Percentiles rank a stretch among this genome's conserved stretches.
phyloP scores from a whole-genome alignment of 1,140 invertebrate genomes.

The Lepidostoma basale region DNA sequence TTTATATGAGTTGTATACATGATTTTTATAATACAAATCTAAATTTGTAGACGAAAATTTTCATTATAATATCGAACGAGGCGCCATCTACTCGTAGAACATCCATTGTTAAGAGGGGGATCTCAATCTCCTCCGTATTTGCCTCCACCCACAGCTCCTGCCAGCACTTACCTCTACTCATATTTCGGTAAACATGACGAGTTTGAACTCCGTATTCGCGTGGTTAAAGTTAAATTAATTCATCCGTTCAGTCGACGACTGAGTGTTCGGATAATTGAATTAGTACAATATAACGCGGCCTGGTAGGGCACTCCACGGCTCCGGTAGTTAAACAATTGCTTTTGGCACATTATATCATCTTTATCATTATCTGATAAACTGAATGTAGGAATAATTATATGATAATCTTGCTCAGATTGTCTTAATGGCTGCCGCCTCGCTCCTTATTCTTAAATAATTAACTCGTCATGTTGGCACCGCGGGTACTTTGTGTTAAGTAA shows the following conservation, averaged over 20 bases:
- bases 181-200: not conserved
- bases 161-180: too few species aligned
- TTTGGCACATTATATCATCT: too few species aligned
- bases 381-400: not conserved
- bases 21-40: too few species aligned
- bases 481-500: too few species aligned
- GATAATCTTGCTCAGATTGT: not conserved
- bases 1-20: too few species aligned
- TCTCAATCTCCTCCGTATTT: not conserved
- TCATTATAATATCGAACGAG: not conserved
- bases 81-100: not conserved
- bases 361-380: not conserved
- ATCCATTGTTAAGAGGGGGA: not conserved
- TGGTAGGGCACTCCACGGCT: too few species aligned
- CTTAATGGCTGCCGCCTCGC: not conserved
- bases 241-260: not conserved
- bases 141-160: too few species aligned
- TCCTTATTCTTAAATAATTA: not conserved
- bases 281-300: not conserved
- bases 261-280: slow-evolving; percentile 5
- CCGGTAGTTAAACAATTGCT: too few species aligned
- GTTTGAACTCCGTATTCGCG: not conserved
- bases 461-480: not conserved
- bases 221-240: slow-evolving; percentile 1
- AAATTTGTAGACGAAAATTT: not conserved